These are phyloP conservation scores for Margarornis squamiger DNA, from an alignment of 2,797 vertebrate genomes.

Conservation along the genomic window DNA sequence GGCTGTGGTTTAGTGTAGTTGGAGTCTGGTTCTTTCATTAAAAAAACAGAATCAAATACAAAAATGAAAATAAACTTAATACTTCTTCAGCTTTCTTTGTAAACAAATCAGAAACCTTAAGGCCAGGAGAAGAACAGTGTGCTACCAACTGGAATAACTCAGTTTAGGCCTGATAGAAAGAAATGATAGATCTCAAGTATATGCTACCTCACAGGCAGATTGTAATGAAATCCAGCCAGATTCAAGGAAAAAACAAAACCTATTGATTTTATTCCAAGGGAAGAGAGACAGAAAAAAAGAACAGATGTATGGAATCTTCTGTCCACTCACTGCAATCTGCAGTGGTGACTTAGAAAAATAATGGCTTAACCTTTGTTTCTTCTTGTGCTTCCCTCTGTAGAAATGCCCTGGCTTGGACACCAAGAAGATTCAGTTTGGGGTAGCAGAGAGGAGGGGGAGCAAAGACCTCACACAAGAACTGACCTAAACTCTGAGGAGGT, in stretches of 20 bases:
- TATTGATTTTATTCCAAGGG: conserved; percentile 32
- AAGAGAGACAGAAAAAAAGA: neutral
- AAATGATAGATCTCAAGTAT: neutral
- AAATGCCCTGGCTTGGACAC: neutral
- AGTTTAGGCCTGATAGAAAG: neutral
- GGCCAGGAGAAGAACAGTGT: neutral
- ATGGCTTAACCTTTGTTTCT: neutral
- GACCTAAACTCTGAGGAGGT: conserved; percentile 63
- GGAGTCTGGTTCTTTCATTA: neutral
- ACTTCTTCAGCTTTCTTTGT: neutral
- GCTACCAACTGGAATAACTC: conserved; percentile 4
- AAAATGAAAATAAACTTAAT: neutral
- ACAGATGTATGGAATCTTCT: conserved; percentile 12
- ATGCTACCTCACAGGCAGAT: conserved; percentile 30
- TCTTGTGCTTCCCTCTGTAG: neutral
- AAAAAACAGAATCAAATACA: neutral
- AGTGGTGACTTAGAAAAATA: neutral
- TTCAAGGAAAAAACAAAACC: conserved; percentile 20
- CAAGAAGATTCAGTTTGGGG: neutral
- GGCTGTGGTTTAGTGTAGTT: neutral
- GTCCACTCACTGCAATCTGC: neutral
- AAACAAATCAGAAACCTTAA: neutral
- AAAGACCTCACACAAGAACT: conserved; percentile 64
- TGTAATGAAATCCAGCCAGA: conserved; percentile 38
- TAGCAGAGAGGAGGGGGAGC: neutral